Conservation (phyloP, 2,113 vertebrate species). For the Passer montanus region DNA sequence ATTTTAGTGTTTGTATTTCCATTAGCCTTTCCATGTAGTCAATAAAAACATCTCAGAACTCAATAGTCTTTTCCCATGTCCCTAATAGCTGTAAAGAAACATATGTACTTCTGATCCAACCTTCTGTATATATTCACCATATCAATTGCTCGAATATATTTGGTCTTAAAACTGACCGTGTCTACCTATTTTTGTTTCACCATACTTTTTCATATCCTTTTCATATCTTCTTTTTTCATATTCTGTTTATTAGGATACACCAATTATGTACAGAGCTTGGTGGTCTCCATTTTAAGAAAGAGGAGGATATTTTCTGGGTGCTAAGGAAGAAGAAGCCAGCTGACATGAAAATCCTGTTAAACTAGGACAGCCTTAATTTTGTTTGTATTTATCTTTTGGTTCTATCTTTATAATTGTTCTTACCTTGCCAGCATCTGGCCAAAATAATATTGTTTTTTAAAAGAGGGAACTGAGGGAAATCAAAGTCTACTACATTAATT, state of each 20-base stretch:
- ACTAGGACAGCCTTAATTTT: neutral
- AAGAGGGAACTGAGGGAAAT: neutral
- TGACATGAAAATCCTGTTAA: neutral
- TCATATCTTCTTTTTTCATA: neutral
- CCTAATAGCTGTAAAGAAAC: neutral
- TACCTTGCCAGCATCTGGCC: neutral
- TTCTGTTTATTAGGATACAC: neutral
- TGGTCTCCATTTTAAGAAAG: neutral
- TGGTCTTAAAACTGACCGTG: neutral
- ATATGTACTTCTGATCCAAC: neutral
- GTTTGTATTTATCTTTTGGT: neutral
- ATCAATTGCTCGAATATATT: neutral
- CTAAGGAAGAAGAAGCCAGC: neutral
- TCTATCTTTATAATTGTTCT: accelerated
- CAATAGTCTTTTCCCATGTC: neutral
- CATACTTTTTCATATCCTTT: neutral
- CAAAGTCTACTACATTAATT: neutral
- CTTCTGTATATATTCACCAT: neutral
- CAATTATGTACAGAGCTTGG: neutral
- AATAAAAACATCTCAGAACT: neutral
- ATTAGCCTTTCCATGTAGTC: neutral
- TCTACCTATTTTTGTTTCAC: neutral
- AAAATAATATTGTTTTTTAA: neutral
- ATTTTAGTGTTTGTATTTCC: neutral
- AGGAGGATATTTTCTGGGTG: neutral